These are phyloP conservation scores for Hetaerina titia DNA, from an alignment of 2,888 invertebrate genomes.

Conservation along the genomic window DNA sequence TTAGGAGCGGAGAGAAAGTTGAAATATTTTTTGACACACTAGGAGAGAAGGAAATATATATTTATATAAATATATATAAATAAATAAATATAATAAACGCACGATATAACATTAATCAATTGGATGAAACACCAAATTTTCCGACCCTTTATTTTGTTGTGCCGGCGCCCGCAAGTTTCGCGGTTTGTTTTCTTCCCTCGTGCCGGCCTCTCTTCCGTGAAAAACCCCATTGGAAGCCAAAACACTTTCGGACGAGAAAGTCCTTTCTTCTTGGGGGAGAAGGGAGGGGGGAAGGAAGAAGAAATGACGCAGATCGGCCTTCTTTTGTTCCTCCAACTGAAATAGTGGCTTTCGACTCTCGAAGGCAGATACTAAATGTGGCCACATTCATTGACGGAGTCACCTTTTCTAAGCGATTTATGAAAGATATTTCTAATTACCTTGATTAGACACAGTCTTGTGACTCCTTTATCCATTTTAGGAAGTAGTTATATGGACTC, in stretches of 20 bases:
- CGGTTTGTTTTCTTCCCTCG: background rate
- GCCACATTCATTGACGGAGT: no score
- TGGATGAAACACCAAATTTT: background rate
- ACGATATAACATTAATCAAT: constrained; percentile 1
- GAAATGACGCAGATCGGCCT: background rate
- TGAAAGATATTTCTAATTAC: no score
- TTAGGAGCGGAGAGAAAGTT: no score
- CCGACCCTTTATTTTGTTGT: background rate
- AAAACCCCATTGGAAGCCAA: background rate
- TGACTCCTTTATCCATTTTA: no score
- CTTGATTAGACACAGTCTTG: no score
- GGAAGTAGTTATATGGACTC: no score
- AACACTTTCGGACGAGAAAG: background rate
- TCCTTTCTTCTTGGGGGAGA: background rate
- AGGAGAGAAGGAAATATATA: no score
- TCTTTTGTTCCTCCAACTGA: background rate
- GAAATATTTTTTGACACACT: no score
- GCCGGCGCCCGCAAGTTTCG: background rate
- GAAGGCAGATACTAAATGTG: no score
- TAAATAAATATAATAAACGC: background rate
- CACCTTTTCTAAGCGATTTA: no score
- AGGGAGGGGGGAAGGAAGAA: no score
- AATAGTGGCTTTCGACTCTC: background rate
- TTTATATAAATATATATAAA: no score
- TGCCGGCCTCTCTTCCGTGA: background rate